Percentiles rank a stretch among this genome's conserved stretches.
These are phyloP conservation scores for Nestor notabilis DNA, from an alignment of 2,113 vertebrate genomes.

Conservation along the genomic window DNA sequence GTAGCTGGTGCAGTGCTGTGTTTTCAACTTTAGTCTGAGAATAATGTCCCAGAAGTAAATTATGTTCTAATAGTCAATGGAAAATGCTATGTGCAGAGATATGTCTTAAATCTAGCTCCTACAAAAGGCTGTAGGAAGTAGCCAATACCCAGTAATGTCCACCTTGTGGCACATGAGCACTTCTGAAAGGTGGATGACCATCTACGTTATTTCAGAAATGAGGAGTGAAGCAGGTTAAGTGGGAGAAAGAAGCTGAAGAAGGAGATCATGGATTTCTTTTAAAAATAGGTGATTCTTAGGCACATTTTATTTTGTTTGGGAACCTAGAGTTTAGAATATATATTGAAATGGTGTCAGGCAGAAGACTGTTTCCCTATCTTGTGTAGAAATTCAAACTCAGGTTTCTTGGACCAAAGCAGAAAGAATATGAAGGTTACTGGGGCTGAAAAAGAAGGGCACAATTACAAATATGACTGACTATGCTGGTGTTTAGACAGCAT, in stretches of 20 bases:
- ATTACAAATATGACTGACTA: neutral
- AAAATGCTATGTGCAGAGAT: neutral
- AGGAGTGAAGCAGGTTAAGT: neutral
- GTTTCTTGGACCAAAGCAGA: neutral
- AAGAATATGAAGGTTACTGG: neutral
- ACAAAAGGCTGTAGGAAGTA: neutral
- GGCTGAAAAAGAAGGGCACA: neutral
- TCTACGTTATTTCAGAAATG: neutral
- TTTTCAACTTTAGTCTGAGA: neutral
- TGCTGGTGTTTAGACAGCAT: neutral
- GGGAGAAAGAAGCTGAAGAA: neutral
- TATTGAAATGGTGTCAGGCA: neutral
- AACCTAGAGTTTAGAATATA: neutral
- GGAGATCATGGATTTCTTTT: neutral
- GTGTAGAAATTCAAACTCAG: neutral
- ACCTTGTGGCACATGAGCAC: neutral
- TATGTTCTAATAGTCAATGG: neutral
- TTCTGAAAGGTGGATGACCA: neutral
- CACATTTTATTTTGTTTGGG: neutral
- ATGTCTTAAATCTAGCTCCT: neutral
- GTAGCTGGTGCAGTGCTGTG: neutral
- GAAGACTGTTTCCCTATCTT: neutral
- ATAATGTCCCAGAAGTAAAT: neutral
- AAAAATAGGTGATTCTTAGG: neutral
- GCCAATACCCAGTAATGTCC: rapidly evolving